Evolutionary conservation across 2,113 vertebrate genomes (phyloP).

Genomic region (Tringa solitaria): DNA sequence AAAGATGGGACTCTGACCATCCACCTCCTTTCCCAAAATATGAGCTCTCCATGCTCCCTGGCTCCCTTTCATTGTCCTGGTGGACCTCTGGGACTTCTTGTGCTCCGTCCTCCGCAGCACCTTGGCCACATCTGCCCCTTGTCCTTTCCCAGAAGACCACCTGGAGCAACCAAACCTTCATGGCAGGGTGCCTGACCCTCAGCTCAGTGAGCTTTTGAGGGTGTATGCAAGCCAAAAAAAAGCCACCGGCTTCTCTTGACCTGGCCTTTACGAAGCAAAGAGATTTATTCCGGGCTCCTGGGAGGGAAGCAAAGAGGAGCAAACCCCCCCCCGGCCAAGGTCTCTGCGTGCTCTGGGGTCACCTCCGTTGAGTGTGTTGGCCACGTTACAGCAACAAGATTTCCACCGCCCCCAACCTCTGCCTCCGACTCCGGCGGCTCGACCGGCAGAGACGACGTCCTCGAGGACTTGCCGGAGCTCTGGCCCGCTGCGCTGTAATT

Average conservation of each 20-base stretch:
- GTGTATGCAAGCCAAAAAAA: neutral
- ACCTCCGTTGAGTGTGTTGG: rapidly evolving
- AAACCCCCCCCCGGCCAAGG: neutral
- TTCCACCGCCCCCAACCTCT: neutral
- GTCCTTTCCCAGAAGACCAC: neutral
- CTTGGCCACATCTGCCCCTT: neutral
- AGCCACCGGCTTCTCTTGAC: neutral
- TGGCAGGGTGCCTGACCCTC: neutral
- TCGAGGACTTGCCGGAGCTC: neutral
- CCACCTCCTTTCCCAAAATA: neutral
- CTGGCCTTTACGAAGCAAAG: neutral
- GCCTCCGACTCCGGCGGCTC: rapidly evolving
- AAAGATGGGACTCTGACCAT: neutral
- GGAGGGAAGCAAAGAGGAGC: neutral
- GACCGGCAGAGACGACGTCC: neutral
- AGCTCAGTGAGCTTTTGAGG: neutral
- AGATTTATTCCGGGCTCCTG: neutral
- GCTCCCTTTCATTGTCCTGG: neutral
- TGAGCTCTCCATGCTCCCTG: rapidly evolving
- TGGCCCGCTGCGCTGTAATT: neutral
- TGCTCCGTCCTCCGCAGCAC: neutral
- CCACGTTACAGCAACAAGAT: neutral
- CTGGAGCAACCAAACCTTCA: neutral
- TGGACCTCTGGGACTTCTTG: neutral
- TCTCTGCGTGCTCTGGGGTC: neutral